A percentile compares a stretch with the other conserved stretches of the same genome.
Evolutionary conservation across 2,113 vertebrate genomes (phyloP).

Genomic region (Tapirus terrestris): DNA sequence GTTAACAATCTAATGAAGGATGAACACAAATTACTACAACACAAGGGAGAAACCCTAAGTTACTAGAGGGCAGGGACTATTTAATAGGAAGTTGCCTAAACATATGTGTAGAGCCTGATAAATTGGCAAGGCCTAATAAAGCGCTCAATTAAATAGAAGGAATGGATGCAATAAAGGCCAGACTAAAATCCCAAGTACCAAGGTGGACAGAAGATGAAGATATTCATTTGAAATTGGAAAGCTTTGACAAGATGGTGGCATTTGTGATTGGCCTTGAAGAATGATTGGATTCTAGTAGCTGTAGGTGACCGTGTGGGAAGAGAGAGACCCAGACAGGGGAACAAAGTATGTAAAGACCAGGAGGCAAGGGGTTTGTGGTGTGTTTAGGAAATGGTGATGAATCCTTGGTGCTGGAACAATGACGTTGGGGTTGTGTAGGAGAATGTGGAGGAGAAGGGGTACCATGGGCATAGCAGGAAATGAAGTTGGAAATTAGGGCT

Average conservation of each 20-base stretch:
- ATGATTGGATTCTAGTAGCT: not conserved
- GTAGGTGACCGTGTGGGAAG: not conserved
- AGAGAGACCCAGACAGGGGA: not conserved
- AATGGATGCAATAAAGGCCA: not conserved
- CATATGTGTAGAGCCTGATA: not conserved
- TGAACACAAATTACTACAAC: not conserved
- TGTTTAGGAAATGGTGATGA: not conserved
- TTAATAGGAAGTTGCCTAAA: not conserved
- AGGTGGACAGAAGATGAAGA: not conserved
- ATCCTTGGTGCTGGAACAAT: not conserved
- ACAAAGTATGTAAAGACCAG: not conserved
- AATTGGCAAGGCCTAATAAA: not conserved
- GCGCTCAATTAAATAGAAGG: not conserved
- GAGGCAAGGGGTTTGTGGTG: not conserved
- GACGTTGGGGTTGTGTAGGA: not conserved
- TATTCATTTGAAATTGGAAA: not conserved
- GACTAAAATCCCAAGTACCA: not conserved
- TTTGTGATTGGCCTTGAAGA: not conserved
- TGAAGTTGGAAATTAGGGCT: not conserved
- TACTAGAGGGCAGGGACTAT: not conserved
- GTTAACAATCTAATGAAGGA: not conserved
- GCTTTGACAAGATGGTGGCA: not conserved
- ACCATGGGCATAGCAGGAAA: not conserved
- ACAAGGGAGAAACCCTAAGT: not conserved
- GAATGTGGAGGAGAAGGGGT: not conserved